Evolutionary conservation across 1,140 invertebrate species (phyloP).

Genomic region (Hypothenemus hampei): DNA sequence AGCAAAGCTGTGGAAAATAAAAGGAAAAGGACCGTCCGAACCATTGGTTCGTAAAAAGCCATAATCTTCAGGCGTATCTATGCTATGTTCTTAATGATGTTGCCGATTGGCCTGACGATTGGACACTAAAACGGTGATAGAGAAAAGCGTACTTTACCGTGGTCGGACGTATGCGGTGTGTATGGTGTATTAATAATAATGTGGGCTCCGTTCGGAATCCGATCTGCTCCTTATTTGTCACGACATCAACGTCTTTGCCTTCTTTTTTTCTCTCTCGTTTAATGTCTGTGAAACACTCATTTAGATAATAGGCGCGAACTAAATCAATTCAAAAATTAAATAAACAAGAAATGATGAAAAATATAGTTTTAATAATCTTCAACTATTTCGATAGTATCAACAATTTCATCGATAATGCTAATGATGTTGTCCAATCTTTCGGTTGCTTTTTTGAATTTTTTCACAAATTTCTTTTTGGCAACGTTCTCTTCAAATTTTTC

Average conservation of each 20-base stretch:
- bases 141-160: constrained; percentile 24
- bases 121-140: constrained; percentile 16
- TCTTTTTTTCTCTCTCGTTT: constrained; percentile 21
- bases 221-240: constrained; percentile 33
- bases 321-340: too few relatives aligned
- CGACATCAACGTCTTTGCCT: constrained; percentile 24
- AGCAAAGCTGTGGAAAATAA: constrained; percentile 13
- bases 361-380: constrained; percentile 42
- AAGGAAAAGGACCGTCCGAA: constrained; percentile 9
- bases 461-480: constrained; percentile 10
- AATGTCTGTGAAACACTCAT: too few relatives aligned
- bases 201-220: constrained; percentile 27
- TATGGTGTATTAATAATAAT: constrained; percentile 24
- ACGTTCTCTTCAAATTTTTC: neutral
- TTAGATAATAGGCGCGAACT: too few relatives aligned
- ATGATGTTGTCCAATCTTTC: constrained; percentile 40
- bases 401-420: constrained; percentile 48
- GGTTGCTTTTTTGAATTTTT: constrained; percentile 36
- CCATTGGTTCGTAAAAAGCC: too few relatives aligned
- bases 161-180: too few relatives aligned
- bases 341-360: too few relatives aligned
- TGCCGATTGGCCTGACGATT: constrained; percentile 19
- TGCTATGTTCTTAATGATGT: constrained; percentile 7
- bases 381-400: constrained; percentile 49
- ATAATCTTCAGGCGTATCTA: neutral